phyloP scores from a whole-genome alignment of 1,140 invertebrate species.

The Nasonia vitripennis region DNA sequence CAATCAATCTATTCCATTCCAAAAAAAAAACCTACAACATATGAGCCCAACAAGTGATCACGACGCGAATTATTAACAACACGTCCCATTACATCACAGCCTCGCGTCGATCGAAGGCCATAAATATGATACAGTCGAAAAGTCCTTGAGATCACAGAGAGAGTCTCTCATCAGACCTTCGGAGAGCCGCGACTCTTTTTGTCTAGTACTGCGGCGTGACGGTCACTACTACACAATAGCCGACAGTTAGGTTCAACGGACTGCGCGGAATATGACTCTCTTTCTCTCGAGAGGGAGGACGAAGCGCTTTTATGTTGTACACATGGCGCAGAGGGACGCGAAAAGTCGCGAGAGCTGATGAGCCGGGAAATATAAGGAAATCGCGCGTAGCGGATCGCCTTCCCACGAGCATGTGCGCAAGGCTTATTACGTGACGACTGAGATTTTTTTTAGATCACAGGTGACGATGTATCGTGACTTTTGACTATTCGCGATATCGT shows the following conservation, averaged over 20 bases:
- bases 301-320: too few relatives aligned
- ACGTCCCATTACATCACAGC: background rate
- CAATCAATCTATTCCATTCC: background rate
- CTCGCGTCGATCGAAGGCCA: background rate
- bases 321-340: too few relatives aligned
- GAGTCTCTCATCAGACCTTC: background rate
- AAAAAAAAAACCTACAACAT: background rate
- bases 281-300: background rate
- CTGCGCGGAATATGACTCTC: conserved; percentile 54
- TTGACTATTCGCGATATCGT: too few relatives aligned
- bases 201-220: background rate
- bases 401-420: background rate
- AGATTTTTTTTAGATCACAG: background rate
- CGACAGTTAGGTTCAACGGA: conserved; percentile 71
- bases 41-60: background rate
- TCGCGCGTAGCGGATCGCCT: background rate
- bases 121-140: background rate
- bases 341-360: background rate
- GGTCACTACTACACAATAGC: conserved; percentile 54
- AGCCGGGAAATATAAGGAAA: background rate
- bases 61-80: background rate
- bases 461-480: background rate
- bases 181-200: background rate
- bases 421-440: background rate
- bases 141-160: background rate